Evolutionary conservation across 1,140 invertebrate genomes (phyloP).

Genomic region (Drosophila pandora): DNA sequence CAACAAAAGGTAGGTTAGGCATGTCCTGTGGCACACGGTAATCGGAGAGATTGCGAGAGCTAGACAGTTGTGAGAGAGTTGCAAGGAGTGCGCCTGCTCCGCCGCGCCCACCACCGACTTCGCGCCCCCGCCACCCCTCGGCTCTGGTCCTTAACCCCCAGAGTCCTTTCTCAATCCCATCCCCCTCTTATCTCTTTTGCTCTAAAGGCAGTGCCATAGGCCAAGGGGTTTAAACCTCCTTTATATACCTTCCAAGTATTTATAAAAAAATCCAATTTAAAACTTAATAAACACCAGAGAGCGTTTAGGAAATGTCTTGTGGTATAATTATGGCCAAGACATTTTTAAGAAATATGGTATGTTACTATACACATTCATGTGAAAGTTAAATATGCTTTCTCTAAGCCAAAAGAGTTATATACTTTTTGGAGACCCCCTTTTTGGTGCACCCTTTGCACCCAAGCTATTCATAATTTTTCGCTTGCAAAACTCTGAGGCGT

Average conservation of each 20-base stretch:
- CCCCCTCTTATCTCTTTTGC: neutral
- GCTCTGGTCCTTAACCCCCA: slow-evolving; percentile 21
- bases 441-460: neutral
- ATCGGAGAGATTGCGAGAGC: slow-evolving; percentile 13
- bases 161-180: slow-evolving; percentile 27
- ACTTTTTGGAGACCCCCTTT: neutral
- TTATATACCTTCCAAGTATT: neutral
- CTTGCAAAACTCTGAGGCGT: slow-evolving; percentile 68
- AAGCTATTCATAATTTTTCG: slow-evolving; percentile 57
- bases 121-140: slow-evolving; percentile 11
- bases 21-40: slow-evolving; percentile 44
- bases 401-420: neutral
- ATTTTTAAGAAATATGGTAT: no score
- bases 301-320: no score
- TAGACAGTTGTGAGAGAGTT: slow-evolving; percentile 24
- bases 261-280: neutral
- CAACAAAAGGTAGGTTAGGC: slow-evolving; percentile 79
- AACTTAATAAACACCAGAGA: neutral
- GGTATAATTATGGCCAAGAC: no score
- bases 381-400: neutral
- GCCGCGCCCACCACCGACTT: slow-evolving; percentile 70
- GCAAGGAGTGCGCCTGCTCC: slow-evolving; percentile 60
- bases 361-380: neutral
- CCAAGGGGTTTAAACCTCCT: neutral
- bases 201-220: neutral